These are phyloP conservation scores for Penaeus monodon DNA, from an alignment of 2,888 invertebrate species.

Conservation along the genomic window DNA sequence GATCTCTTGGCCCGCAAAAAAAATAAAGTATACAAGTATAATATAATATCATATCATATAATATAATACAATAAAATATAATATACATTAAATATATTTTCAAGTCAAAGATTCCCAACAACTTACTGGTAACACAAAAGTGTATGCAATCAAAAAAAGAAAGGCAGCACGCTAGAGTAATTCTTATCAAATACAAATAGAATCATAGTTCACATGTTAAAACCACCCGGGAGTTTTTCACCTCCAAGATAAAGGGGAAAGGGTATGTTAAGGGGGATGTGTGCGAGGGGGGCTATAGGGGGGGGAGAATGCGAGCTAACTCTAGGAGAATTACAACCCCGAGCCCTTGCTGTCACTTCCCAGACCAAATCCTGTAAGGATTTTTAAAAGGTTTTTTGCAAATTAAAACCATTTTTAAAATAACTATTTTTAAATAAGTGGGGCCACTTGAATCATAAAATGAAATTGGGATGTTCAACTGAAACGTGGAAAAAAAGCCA, in stretches of 20 bases:
- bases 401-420: background rate
- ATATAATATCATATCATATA: no score
- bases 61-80: no score
- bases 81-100: no score
- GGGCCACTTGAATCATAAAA: no score
- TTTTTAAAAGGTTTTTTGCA: conserved; percentile 40
- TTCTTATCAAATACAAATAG: background rate
- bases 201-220: background rate
- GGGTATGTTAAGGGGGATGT: conserved; percentile 77
- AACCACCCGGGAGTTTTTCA: conserved; percentile 87
- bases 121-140: no score
- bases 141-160: background rate
- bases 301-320: conserved; percentile 87
- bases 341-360: conserved; percentile 95
- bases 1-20: conserved; percentile 81
- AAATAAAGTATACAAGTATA: conserved; percentile 64
- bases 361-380: conserved; percentile 80
- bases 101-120: no score
- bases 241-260: conserved; percentile 92
- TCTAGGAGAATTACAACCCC: conserved; percentile 90
- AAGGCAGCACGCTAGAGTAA: background rate
- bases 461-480: no score
- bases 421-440: no score
- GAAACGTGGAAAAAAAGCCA: conserved; percentile 2
- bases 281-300: conserved; percentile 76